Conservation (phyloP, 2,797 vertebrate species). For the Schizopygopsis malacanthus region DNA sequence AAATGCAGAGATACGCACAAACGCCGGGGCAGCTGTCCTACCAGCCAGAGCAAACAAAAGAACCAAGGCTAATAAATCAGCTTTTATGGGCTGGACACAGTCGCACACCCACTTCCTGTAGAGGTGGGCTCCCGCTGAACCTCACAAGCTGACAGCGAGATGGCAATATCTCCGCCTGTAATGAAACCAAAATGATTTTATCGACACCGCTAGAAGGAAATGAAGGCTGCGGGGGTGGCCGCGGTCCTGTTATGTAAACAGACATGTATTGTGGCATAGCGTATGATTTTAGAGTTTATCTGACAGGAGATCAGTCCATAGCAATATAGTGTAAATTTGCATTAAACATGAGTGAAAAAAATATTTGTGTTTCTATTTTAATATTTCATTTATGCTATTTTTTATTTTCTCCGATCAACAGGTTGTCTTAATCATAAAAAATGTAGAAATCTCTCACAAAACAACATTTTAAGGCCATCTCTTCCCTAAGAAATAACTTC, state of each 20-base stretch:
- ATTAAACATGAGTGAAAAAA: background rate
- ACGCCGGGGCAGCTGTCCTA: conserved; percentile 82
- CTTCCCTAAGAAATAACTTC: conserved; percentile 39
- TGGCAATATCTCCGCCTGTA: conserved; percentile 68
- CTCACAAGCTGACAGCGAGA: conserved; percentile 55
- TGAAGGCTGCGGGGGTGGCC: conserved; percentile 46
- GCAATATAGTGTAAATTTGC: conserved; percentile 1
- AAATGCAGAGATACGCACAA: conserved; percentile 75
- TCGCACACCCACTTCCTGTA: conserved; percentile 75
- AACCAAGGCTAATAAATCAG: conserved; percentile 81
- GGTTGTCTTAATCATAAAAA: background rate
- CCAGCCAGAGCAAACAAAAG: conserved; percentile 79
- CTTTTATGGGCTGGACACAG: conserved; percentile 78
- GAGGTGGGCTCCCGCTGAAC: conserved; percentile 74
- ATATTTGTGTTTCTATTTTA: background rate
- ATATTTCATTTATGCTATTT: background rate
- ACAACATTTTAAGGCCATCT: conserved; percentile 22
- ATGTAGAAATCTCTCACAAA: background rate
- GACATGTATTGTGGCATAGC: conserved; percentile 29
- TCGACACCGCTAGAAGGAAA: conserved; percentile 49
- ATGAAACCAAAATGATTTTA: conserved; percentile 68
- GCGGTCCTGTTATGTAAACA: conserved; percentile 47
- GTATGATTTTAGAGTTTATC: conserved; percentile 33
- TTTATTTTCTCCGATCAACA: background rate
- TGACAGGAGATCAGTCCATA: conserved; percentile 28